These are phyloP conservation scores for Tetramorium parvispinum DNA, from an alignment of 1,140 invertebrate species.

Conservation along the genomic window DNA sequence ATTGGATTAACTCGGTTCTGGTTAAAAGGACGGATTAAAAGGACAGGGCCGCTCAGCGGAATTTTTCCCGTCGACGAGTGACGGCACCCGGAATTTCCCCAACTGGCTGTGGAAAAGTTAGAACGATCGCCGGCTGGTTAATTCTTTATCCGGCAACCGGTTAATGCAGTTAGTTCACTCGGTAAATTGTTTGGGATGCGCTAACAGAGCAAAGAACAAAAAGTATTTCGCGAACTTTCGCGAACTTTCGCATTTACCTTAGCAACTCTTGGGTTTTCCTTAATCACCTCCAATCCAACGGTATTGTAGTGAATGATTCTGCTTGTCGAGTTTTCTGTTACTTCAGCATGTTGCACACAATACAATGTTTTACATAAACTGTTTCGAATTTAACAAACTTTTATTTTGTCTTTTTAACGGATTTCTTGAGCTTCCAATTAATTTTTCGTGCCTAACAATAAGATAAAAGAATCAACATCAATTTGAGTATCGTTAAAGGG, in stretches of 20 bases:
- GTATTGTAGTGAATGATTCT: neutral
- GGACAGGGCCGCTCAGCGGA: conserved; percentile 10
- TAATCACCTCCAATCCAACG: conserved; percentile 3
- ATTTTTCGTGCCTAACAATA: neutral
- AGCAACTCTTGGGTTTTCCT: neutral
- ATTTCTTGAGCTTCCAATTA: neutral
- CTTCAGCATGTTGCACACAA: neutral
- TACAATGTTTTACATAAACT: neutral
- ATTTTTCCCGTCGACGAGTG: conserved; percentile 17
- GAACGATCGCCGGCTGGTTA: conserved; percentile 26
- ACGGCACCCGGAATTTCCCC: neutral
- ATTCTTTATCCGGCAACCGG: conserved; percentile 7
- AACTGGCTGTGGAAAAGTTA: conserved; percentile 27
- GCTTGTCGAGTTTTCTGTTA: neutral
- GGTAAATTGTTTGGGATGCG: conserved; percentile 42
- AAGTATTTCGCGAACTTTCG: neutral
- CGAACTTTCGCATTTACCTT: conserved; percentile 18
- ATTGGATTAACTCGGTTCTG: conserved; percentile 43
- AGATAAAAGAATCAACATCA: neutral
- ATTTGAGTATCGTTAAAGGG: neutral
- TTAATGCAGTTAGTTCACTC: conserved; percentile 39
- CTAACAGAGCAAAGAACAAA: neutral
- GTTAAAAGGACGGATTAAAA: conserved; percentile 26
- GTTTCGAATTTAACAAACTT: neutral
- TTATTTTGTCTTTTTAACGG: neutral